These are phyloP conservation scores for Struthio camelus DNA, from an alignment of 2,113 vertebrate genomes.

Conservation along the genomic window DNA sequence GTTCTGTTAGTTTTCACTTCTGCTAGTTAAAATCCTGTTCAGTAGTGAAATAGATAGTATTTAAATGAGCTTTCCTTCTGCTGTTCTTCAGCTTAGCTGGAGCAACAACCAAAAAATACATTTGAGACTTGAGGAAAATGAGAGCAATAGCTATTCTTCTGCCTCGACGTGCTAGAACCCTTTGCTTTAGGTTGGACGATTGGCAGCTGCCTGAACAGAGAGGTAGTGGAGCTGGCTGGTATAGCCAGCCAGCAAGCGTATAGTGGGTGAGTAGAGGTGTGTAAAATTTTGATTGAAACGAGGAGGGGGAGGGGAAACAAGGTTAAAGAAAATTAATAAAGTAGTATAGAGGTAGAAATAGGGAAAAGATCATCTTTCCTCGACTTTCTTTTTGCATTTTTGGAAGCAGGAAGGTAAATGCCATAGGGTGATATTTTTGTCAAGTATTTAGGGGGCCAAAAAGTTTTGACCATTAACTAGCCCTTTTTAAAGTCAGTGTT, in stretches of 20 bases:
- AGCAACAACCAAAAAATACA: neutral
- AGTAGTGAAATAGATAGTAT: neutral
- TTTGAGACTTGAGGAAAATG: neutral
- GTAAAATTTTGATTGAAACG: neutral
- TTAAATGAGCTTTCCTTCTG: slow-evolving; percentile 34
- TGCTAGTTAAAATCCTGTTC: slow-evolving; percentile 36
- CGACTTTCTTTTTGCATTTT: neutral
- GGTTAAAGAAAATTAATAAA: neutral
- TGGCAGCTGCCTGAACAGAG: neutral
- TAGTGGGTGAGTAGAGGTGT: neutral
- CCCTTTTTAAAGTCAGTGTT: neutral
- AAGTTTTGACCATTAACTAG: neutral
- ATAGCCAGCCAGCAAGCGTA: neutral
- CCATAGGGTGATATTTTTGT: neutral
- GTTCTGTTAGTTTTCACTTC: neutral
- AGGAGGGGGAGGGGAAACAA: neutral
- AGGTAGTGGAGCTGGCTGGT: neutral
- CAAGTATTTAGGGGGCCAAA: neutral
- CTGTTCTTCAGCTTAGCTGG: slow-evolving; percentile 15
- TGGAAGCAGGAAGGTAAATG: neutral
- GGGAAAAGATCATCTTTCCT: too few relatives aligned
- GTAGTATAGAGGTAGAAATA: neutral
- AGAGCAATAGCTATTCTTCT: neutral
- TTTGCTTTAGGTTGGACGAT: neutral
- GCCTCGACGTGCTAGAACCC: neutral